A percentile compares a stretch with the other conserved stretches of the same genome.
Evolutionary conservation across 2,113 vertebrate species (phyloP).

Genomic region (Gallinago paraguaiae): DNA sequence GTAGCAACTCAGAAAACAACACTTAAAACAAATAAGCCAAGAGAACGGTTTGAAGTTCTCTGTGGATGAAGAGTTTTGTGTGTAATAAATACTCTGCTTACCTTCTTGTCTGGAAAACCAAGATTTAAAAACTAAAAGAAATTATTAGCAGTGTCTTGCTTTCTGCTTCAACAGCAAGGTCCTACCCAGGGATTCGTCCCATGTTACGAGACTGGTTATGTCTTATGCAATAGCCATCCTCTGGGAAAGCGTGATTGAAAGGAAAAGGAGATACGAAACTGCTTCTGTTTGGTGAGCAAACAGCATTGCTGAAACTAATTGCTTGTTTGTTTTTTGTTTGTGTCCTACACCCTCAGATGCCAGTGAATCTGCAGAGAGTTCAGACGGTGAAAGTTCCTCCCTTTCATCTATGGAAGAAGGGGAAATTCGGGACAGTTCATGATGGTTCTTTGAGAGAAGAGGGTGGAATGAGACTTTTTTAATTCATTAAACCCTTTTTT

Average conservation of each 20-base stretch:
- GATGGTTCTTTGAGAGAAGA: neutral
- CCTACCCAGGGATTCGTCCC: neutral
- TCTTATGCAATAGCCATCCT: neutral
- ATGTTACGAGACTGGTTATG: neutral
- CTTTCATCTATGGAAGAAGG: slow-evolving; percentile 70
- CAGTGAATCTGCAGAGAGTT: slow-evolving; percentile 58
- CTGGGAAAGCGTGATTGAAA: neutral
- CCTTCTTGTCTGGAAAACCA: neutral
- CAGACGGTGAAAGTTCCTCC: slow-evolving; percentile 52
- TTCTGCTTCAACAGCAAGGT: neutral
- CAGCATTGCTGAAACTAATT: slow-evolving; percentile 35
- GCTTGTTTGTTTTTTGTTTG: slow-evolving; percentile 38
- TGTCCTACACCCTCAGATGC: slow-evolving; percentile 56
- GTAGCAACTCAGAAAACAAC: neutral
- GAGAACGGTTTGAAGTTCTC: neutral
- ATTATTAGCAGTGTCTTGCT: neutral
- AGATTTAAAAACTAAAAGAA: neutral
- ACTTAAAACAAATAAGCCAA: neutral
- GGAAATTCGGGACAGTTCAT: slow-evolving; percentile 59
- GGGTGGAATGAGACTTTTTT: neutral
- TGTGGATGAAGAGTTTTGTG: neutral
- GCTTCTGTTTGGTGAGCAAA: neutral
- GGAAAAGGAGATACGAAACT: neutral
- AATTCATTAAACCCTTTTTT: neutral
- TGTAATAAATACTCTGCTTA: neutral